Percentiles rank a stretch among this genome's conserved stretches.
Conservation (phyloP, 2,888 invertebrate genomes). For the Andrena trimmerana region DNA sequence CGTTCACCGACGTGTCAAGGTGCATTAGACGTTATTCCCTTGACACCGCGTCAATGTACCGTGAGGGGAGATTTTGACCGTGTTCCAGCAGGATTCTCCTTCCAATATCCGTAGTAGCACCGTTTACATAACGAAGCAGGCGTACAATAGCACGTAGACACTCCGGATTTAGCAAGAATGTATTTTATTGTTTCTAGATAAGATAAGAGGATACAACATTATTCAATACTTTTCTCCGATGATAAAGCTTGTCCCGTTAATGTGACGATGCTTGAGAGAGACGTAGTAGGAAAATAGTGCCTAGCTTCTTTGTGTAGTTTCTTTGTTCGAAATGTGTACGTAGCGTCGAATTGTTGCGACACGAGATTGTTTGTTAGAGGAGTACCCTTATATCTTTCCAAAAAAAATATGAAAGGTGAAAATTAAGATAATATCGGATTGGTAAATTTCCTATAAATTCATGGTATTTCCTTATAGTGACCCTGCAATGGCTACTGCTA, state of each 20-base stretch:
- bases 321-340: slow-evolving; percentile 41
- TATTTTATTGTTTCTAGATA: background rate
- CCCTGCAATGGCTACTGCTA: slow-evolving; percentile 74
- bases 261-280: background rate
- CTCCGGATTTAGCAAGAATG: background rate
- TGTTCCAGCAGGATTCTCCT: too few species aligned
- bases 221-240: background rate
- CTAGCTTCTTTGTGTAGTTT: slow-evolving; percentile 7
- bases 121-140: slow-evolving; percentile 11
- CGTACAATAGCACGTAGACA: background rate
- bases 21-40: background rate
- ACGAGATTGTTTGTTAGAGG: background rate
- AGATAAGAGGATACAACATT: background rate
- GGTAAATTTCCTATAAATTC: slow-evolving; percentile 4
- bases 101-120: background rate
- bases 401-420: background rate
- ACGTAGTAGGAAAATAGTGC: slow-evolving; percentile 12
- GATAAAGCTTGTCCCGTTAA: background rate
- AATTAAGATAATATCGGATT: background rate
- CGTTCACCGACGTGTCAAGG: background rate
- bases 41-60: background rate
- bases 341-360: too few species aligned
- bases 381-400: background rate
- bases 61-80: background rate
- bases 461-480: slow-evolving; percentile 53